Conservation (phyloP, 2,113 vertebrate species). For the Rhea pennata region DNA sequence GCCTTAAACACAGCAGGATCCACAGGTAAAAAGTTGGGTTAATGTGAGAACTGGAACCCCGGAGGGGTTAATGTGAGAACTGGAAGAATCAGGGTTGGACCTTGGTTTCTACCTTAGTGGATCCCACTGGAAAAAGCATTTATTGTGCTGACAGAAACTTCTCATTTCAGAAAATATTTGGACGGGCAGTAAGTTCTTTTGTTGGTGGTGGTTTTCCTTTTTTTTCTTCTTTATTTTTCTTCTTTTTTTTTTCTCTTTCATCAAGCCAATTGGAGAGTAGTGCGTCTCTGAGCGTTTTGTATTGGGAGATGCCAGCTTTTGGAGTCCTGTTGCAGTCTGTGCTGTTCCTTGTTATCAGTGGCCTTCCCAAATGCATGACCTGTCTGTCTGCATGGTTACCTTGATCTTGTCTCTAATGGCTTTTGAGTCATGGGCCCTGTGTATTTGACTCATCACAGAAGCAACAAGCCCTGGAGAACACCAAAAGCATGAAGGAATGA, state of each 20-base stretch:
- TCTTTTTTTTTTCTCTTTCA: neutral
- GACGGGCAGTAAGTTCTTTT: no score
- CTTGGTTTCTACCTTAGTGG: neutral
- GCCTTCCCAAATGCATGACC: neutral
- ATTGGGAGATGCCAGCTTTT: neutral
- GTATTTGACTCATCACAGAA: neutral
- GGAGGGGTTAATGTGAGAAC: neutral
- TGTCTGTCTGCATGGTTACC: neutral
- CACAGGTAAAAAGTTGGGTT: neutral
- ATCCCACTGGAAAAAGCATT: neutral
- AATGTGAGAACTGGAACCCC: neutral
- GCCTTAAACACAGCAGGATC: neutral
- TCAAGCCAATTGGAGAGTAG: neutral
- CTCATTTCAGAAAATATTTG: neutral
- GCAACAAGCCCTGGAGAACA: neutral
- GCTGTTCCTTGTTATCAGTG: neutral
- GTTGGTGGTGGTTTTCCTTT: no score
- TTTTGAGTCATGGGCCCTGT: neutral
- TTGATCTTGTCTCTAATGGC: neutral
- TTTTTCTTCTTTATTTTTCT: no score
- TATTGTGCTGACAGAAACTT: neutral
- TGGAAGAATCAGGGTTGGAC: neutral
- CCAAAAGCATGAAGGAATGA: neutral
- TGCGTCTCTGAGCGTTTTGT: fast-evolving
- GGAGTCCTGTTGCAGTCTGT: neutral